Base-by-base conservation (phyloP, 2,888 invertebrate species). In the Eustalomyia histrio region DNA sequence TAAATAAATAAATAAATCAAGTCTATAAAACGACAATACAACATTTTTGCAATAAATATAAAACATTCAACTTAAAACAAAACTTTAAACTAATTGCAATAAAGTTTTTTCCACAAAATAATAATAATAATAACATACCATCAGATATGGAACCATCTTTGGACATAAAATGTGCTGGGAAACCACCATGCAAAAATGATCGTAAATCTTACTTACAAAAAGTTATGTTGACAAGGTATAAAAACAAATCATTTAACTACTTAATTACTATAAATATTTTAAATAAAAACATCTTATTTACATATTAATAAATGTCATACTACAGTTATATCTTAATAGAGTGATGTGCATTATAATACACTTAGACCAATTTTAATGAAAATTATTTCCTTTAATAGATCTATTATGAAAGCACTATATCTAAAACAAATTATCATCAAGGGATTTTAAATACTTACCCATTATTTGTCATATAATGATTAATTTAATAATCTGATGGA, bases 131-230 rank as follows among this genome's bases (percentile, higher is more conserved):
- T n/a, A 39, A 39, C 4, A 39, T 39, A 39, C 6, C 6, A 14
- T 47, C 33, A 47, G 50, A 52, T 33, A 90, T 89, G 89, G 89
- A 89, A 78, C 86, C 88, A 83, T 85, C 86, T 47, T 79, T 89
- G 75, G 87, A 86, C 79, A 83, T 88, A 83, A 87, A 88, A 69
- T 87, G 87, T 53, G 86, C 85, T 79, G 85, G 86, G 63, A 90
- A 90, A 83, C 83, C 85, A 79, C 89, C 90, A 35, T 89, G 90
- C 83, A 90, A 90, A 87, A 90, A 90, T 86, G 90, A 90, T 86
- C 87, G 90, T 55, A 90, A 90, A 85, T 85, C 89, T 21, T 88
- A 87, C 84, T 86, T 90, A 83, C 90, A 90, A 83, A 88, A 89
- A 85, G 89, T 90, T 78, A 90, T 90, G 88, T 84, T 90, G 80